Evolutionary conservation across 1,140 invertebrate genomes (phyloP), one percentile per base, ranked within the genome.

Genomic region (Scaptomyza montana): DNA sequence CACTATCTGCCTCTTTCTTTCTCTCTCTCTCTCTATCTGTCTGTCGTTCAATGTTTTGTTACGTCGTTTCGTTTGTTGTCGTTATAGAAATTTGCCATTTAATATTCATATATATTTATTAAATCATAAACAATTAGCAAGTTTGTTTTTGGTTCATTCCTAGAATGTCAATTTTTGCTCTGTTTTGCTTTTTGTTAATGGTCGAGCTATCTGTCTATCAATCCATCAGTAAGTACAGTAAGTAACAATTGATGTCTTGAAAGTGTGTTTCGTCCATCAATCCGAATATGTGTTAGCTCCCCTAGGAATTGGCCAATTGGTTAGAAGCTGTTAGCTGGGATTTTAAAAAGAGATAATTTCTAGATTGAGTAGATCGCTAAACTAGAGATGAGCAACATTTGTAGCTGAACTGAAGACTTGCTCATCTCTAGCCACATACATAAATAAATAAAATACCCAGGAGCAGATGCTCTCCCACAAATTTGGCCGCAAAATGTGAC

Each of bases 291-390:
- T 53, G 56, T 62, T 68, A 65, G 54, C 50, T 57, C 39, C 39
- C 39, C 16, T 16, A 16, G 16, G 16, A 16, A 16, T 1, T 16
- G 16, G 16, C 16, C 43, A 61, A 45, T 30, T 47, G 2, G 16
- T 16, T 16, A 16, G 16, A 16, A 47, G 46, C 1, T 21, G 46
- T 16, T 19, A 47, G 21, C 66, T 28, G 61, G 43, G 12, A 30
- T 13, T 10, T 2, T 4, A 25, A 1, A 25, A 25, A 3, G 21
- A 25, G 21, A n/a, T 47, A 28, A 10, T 46, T 25, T 25, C 5
- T 60, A 63, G 74, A 87, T 87, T 73, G 75, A 87, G 67, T 86
- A 76, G 74, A 87, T 63, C 47, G 49, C 41, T 16, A 72, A 45
- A 25, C 21, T 25, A 25, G 21, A 25, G 21, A 25, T 25, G 21